Conservation (phyloP, 1,140 invertebrate genomes). For the Coelopa frigida region DNA sequence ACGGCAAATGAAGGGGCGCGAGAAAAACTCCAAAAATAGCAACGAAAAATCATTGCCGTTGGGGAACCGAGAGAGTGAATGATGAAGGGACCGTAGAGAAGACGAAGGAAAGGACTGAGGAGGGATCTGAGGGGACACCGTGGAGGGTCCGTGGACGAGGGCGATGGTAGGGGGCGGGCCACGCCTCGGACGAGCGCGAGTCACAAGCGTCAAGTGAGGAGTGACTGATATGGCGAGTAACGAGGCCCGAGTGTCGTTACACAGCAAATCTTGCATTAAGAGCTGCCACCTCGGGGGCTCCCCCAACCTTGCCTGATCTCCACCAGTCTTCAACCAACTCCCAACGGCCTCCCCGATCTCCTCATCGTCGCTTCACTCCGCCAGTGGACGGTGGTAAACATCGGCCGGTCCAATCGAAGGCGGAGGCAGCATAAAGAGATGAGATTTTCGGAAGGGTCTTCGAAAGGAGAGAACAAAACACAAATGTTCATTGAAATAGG, state of each 20-base stretch:
- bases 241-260: slow-evolving; percentile 23
- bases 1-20: too few relatives aligned
- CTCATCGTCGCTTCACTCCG: background rate
- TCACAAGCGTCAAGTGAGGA: slow-evolving; percentile 43
- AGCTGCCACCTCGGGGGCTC: background rate
- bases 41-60: too few relatives aligned
- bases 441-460: too few relatives aligned
- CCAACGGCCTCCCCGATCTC: too few relatives aligned
- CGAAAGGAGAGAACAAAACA: too few relatives aligned
- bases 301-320: background rate
- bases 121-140: background rate
- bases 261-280: slow-evolving; percentile 11
- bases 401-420: too few relatives aligned
- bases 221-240: slow-evolving; percentile 43
- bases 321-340: slow-evolving; percentile 2
- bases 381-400: background rate
- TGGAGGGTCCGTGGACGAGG: background rate
- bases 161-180: background rate
- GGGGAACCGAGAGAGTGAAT: too few relatives aligned
- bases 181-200: slow-evolving; percentile 21
- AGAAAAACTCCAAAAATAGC: too few relatives aligned
- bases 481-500: too few relatives aligned
- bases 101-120: too few relatives aligned
- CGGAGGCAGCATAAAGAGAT: too few relatives aligned
- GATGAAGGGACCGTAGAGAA: too few relatives aligned